These are phyloP conservation scores for Ophonus ardosiacus DNA, from an alignment of 2,888 invertebrate species.

Conservation along the genomic window DNA sequence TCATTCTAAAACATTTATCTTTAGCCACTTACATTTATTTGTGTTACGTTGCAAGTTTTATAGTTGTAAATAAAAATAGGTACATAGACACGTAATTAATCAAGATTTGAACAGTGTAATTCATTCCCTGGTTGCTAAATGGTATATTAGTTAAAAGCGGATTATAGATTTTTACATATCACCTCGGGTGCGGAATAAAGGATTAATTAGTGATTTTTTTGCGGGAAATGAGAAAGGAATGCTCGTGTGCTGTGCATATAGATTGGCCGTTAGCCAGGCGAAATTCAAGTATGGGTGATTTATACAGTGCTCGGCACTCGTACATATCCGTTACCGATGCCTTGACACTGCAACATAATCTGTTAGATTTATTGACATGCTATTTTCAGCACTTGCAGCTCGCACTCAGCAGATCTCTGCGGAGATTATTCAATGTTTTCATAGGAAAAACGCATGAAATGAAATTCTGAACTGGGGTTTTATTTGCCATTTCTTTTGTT, in stretches of 20 bases:
- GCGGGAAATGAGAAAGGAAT: background rate
- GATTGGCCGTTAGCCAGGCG: slow-evolving; percentile 53
- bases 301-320: slow-evolving; percentile 41
- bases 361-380: slow-evolving; percentile 60
- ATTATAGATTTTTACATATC: background rate
- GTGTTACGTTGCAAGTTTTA: no score
- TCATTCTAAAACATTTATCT: no score
- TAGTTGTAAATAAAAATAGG: no score
- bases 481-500: slow-evolving; percentile 18
- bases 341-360: slow-evolving; percentile 58
- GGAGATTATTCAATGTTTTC: slow-evolving; percentile 55
- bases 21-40: no score
- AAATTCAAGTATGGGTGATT: slow-evolving; percentile 60
- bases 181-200: background rate
- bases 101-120: background rate
- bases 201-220: slow-evolving; percentile 3
- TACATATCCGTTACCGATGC: slow-evolving; percentile 42
- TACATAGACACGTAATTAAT: background rate
- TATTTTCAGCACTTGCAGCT: slow-evolving; percentile 43
- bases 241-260: background rate
- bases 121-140: background rate
- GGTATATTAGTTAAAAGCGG: background rate
- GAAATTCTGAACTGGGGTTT: slow-evolving; percentile 32
- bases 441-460: slow-evolving; percentile 41
- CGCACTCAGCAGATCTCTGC: slow-evolving; percentile 53